Evolutionary conservation across 1,140 invertebrate species (phyloP).

Genomic region (Limonius californicus): DNA sequence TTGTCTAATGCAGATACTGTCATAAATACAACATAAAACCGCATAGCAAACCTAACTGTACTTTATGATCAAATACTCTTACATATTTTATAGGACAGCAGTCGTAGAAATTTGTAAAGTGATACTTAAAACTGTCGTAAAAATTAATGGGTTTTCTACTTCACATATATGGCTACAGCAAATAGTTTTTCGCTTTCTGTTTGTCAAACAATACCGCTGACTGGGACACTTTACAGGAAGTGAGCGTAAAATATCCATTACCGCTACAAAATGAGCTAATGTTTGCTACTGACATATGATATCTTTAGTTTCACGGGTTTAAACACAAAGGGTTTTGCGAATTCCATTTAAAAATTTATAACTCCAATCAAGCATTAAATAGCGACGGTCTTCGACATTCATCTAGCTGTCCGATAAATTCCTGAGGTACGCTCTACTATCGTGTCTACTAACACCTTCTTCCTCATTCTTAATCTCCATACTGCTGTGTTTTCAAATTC

Average conservation of each 20-base stretch:
- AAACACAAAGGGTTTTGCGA: too few species aligned
- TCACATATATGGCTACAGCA: neutral
- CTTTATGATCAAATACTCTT: constrained; percentile 3
- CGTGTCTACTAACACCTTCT: too few species aligned
- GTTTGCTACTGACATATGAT: too few species aligned
- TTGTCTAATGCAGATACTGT: constrained; percentile 2
- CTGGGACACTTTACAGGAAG: neutral
- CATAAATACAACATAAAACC: constrained; percentile 2
- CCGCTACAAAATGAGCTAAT: too few species aligned
- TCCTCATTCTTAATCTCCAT: too few species aligned
- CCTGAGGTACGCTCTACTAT: too few species aligned
- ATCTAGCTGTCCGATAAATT: too few species aligned
- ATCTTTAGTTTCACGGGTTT: too few species aligned
- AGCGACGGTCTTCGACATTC: too few species aligned
- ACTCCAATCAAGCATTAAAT: too few species aligned
- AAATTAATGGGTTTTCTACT: constrained; percentile 9
- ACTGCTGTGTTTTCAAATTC: too few species aligned
- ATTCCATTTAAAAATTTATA: too few species aligned
- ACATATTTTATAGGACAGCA: constrained; percentile 7
- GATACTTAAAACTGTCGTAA: constrained; percentile 9
- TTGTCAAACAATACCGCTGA: neutral
- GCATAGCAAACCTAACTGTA: constrained; percentile 1
- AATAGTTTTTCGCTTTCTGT: neutral
- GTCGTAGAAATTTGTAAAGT: constrained; percentile 9
- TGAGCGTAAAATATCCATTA: neutral